These are phyloP conservation scores for Heterocephalus glaber DNA, from an alignment of 2,113 vertebrate species.

Conservation along the genomic window DNA sequence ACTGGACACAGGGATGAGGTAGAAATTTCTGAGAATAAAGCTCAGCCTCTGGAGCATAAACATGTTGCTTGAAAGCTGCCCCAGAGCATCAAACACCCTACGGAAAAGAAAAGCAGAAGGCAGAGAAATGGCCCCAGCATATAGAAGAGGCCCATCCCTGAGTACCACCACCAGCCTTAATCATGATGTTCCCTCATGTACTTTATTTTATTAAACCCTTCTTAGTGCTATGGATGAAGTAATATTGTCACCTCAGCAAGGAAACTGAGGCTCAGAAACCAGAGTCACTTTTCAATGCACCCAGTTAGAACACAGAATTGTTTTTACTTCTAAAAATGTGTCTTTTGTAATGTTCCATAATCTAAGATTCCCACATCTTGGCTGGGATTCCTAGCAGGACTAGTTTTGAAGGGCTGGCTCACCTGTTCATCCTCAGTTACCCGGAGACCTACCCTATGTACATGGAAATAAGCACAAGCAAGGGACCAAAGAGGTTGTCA, in stretches of 20 bases:
- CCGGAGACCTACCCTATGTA: accelerated
- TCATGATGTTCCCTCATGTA: accelerated
- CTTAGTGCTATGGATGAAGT: not conserved
- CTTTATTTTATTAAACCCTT: not conserved
- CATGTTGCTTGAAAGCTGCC: not conserved
- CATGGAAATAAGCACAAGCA: not conserved
- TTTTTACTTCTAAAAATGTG: not conserved
- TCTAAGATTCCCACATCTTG: not conserved
- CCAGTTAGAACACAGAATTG: not conserved
- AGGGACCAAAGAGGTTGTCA: not conserved
- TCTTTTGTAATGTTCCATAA: not conserved
- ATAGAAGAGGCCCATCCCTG: accelerated
- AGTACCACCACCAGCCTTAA: accelerated
- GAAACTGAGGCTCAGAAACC: not conserved
- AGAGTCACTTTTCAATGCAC: not conserved
- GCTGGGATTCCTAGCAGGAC: accelerated
- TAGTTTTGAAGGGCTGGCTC: not conserved
- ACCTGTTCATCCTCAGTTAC: accelerated
- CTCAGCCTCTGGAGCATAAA: not conserved
- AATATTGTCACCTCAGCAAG: not conserved
- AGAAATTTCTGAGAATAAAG: not conserved
- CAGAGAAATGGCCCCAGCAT: too few species aligned
- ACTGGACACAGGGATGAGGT: not conserved
- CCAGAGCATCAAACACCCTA: not conserved
- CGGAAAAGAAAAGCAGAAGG: too few species aligned